These are phyloP conservation scores for Enteromius fasciolatus DNA, from an alignment of 2,797 vertebrate genomes.

Conservation along the genomic window DNA sequence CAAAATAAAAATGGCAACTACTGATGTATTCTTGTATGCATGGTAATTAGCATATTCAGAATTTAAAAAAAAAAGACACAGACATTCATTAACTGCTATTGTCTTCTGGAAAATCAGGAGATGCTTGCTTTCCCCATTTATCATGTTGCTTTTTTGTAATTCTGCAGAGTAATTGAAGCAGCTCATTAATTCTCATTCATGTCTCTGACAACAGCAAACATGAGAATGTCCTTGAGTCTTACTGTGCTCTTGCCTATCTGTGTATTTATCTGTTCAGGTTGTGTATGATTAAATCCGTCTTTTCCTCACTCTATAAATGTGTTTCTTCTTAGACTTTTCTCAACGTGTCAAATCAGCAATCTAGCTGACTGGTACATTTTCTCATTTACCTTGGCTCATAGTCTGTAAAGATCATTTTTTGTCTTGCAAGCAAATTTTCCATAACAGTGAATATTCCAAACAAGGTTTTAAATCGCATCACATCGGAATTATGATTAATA, in stretches of 20 bases:
- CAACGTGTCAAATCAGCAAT: conserved; percentile 3
- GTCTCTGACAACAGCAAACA: neutral
- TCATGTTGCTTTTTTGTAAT: conserved; percentile 1
- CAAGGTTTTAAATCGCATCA: neutral
- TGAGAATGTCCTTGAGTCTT: conserved; percentile 14
- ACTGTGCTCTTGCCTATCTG: neutral
- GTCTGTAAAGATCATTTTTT: neutral
- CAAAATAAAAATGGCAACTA: neutral
- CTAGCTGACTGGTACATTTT: neutral
- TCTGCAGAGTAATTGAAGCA: conserved; percentile 17
- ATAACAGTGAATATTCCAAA: neutral
- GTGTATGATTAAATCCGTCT: neutral
- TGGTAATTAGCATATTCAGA: neutral
- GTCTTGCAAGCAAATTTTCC: neutral
- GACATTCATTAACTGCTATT: neutral
- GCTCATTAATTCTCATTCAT: conserved; percentile 26
- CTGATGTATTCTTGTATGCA: neutral
- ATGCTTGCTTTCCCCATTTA: neutral
- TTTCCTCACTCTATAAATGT: neutral
- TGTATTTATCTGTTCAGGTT: neutral
- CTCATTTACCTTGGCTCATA: neutral
- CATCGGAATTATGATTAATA: conserved; percentile 16
- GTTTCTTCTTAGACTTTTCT: neutral
- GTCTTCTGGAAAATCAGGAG: neutral
- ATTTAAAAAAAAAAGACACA: neutral